phyloP scores from a whole-genome alignment of 2,888 invertebrate species.

The Caenorhabditis plicata region DNA sequence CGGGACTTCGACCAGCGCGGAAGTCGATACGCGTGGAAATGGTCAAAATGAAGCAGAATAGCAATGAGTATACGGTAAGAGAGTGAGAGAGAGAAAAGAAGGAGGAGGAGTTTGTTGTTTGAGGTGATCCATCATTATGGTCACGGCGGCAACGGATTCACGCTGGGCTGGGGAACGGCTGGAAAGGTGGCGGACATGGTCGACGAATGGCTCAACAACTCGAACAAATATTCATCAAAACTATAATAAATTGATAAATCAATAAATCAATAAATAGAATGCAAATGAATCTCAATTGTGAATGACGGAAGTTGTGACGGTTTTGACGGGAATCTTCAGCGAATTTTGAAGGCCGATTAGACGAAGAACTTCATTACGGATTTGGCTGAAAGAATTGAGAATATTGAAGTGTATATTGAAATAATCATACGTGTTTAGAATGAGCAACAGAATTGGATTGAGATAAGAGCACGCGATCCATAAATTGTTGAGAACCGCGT shows the following conservation, averaged over 20 bases:
- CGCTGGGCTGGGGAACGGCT: slow-evolving; percentile 54
- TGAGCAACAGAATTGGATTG: slow-evolving; percentile 2
- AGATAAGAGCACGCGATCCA: slow-evolving; percentile 27
- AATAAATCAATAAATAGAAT: no score
- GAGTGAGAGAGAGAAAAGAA: background rate
- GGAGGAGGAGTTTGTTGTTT: slow-evolving; percentile 2
- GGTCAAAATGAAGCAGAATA: slow-evolving; percentile 6
- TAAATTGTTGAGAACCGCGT: slow-evolving; percentile 17
- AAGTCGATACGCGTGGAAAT: slow-evolving; percentile 38
- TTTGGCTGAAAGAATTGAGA: no score
- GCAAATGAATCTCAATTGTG: no score
- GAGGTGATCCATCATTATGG: slow-evolving; percentile 56
- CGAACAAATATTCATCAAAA: no score
- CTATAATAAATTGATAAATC: no score
- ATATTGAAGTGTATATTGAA: no score
- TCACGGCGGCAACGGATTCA: slow-evolving; percentile 53
- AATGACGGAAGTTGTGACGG: no score
- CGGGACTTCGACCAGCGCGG: slow-evolving; percentile 49
- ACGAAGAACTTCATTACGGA: no score
- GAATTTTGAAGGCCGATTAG: no score
- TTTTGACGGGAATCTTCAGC: no score
- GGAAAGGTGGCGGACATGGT: slow-evolving; percentile 29
- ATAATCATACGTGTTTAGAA: background rate
- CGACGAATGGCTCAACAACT: no score
- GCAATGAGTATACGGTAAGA: slow-evolving; percentile 28